These are phyloP conservation scores for Caenorhabditis wallacei DNA, from an alignment of 2,888 invertebrate species.

Conservation along the genomic window DNA sequence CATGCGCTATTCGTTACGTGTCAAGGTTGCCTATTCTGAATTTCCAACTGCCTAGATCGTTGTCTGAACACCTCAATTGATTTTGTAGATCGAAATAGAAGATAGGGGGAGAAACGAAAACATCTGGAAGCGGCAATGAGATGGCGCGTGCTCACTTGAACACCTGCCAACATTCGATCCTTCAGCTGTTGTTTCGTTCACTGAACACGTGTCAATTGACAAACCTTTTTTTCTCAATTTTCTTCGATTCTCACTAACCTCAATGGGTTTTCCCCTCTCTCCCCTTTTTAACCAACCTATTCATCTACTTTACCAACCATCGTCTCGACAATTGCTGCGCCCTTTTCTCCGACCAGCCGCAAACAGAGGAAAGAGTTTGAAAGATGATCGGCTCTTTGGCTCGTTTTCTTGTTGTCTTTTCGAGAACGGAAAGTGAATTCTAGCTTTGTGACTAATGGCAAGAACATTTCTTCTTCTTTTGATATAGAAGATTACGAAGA, in stretches of 20 bases:
- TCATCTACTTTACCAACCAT: constrained; percentile 52
- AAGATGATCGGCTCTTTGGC: constrained; percentile 50
- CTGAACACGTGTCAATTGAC: constrained; percentile 46
- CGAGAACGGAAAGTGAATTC: background rate
- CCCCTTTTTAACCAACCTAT: constrained; percentile 44
- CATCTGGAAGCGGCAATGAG: constrained; percentile 43
- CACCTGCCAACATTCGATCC: constrained; percentile 39
- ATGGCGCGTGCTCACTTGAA: constrained; percentile 35
- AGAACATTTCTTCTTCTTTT: background rate
- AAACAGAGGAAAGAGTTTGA: constrained; percentile 49
- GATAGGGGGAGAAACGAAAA: constrained; percentile 13
- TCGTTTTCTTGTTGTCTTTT: constrained; percentile 32
- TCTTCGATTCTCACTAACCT: constrained; percentile 11
- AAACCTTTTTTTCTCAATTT: constrained; percentile 23
- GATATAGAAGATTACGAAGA: background rate
- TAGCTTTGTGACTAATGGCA: background rate
- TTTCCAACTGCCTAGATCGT: background rate
- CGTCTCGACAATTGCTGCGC: constrained; percentile 39
- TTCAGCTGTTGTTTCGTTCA: constrained; percentile 48
- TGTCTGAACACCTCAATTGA: constrained; percentile 10
- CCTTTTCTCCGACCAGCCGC: constrained; percentile 38
- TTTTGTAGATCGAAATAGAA: background rate
- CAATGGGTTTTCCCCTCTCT: constrained; percentile 25
- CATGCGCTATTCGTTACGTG: constrained; percentile 17
- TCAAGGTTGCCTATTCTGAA: constrained; percentile 13